Conservation (phyloP, 1,140 invertebrate genomes). For the Vollenhovia emeryi region DNA sequence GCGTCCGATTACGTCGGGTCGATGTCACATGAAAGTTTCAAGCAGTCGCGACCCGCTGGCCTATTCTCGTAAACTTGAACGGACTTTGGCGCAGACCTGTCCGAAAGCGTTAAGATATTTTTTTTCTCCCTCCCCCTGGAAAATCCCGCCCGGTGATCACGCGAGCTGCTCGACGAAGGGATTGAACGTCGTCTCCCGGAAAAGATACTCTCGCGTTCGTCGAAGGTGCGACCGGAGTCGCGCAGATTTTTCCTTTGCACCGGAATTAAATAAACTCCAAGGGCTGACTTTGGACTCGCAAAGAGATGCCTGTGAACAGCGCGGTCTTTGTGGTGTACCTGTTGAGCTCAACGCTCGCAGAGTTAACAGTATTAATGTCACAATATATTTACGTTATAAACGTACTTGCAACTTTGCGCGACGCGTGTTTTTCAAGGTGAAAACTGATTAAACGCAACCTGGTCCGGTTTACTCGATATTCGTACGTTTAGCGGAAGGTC, state of each 20-base stretch:
- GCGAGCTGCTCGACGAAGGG: neutral
- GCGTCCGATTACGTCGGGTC: constrained; percentile 68
- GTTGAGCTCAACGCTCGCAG: constrained; percentile 14
- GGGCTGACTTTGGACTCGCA: neutral
- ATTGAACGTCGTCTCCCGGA: neutral
- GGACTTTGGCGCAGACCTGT: constrained; percentile 28
- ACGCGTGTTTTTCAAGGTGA: neutral
- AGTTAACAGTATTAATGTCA: neutral
- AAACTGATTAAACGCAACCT: neutral
- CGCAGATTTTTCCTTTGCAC: neutral
- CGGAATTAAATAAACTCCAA: neutral
- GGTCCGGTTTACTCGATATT: neutral
- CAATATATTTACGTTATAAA: neutral
- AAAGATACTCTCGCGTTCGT: neutral
- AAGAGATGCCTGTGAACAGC: neutral
- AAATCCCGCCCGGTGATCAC: neutral
- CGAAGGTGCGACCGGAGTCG: neutral
- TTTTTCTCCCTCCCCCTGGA: neutral
- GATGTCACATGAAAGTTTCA: constrained; percentile 77
- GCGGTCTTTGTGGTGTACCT: constrained; percentile 25
- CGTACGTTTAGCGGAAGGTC: neutral
- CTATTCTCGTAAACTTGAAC: constrained; percentile 50
- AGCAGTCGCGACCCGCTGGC: constrained; percentile 59
- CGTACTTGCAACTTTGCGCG: neutral
- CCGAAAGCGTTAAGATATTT: neutral